Base-by-base conservation (phyloP, 2,113 vertebrate genomes). In the Gobius niger region DNA sequence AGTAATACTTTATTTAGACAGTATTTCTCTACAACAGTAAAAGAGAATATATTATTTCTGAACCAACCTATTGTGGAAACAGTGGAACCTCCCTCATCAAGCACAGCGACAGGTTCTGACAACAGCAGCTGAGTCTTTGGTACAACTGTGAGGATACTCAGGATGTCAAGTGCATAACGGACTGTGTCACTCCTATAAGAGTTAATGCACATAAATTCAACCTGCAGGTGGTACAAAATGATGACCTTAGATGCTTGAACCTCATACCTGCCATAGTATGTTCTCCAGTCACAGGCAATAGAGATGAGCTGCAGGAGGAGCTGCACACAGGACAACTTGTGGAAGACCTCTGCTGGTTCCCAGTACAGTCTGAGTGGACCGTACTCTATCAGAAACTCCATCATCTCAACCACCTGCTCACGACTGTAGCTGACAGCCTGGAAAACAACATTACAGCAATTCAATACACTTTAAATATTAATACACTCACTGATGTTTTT, bases 401-500 rank as follows among this genome's bases (percentile, higher is more conserved):
- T 97, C 98, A 99, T 99, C 81, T 99, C 98, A 71, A 99, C 95
- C 82, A 99, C 97, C 89, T 99, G 97, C 67, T 99, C 96, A 4
- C 95, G 96, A 67, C 93, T 98, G 66, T 98, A 99, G 0, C 96
- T 96, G 75, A 96, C 96, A 0, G 97, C 96, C 98, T 99, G 73
- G 14, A 47, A 57, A 57, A 57, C 54, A 57, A 7, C 3, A 34
- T 24, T 11, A 34, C 9, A 56, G 24, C 53, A 52, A 52, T 9
- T 8, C 0, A 34, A 34, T 34, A 34, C 24, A 34, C 1, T 34
- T 34, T 34, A 34, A 34, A 34, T 34, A 34, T 2, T 34, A 34
- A 34, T 34, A 34, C 24, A 34, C 18, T 24, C 8, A 19, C 16
- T 24, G 18, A 9, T 11, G 9, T 4, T 18, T 53, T 16, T 53